Conservation (phyloP, 2,113 vertebrate species). For the Oryzias celebensis region DNA sequence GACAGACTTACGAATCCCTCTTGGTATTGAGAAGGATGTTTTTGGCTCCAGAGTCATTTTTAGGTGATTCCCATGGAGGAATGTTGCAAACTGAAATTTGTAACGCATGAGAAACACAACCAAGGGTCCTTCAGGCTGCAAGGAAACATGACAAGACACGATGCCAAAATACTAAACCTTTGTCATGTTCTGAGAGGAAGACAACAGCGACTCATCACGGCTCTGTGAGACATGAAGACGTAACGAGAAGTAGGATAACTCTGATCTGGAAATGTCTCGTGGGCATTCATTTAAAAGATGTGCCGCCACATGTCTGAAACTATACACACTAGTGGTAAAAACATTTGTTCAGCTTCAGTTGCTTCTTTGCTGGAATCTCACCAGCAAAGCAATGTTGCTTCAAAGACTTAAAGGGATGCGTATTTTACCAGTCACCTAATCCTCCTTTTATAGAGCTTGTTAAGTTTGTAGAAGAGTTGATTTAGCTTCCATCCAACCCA, state of each 20-base stretch:
- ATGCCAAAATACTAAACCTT: constrained; percentile 35
- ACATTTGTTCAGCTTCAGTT: constrained; percentile 8
- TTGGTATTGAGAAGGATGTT: constrained; percentile 12
- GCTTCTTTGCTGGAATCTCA: too few species aligned
- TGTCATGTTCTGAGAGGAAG: constrained; percentile 30
- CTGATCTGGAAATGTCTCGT: constrained; percentile 13
- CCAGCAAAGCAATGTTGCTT: too few species aligned
- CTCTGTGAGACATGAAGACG: neutral
- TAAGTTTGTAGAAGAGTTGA: neutral
- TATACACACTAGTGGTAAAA: constrained; percentile 1
- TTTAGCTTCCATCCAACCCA: neutral
- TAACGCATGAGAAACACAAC: constrained; percentile 18
- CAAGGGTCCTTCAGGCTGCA: neutral
- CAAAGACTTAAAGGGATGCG: neutral
- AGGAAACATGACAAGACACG: constrained; percentile 7
- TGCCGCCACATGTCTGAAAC: constrained; percentile 21
- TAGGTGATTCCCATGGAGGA: constrained; percentile 1
- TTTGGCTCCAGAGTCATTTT: constrained; percentile 19
- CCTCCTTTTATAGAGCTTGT: neutral
- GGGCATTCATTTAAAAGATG: constrained; percentile 30
- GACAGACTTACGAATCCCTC: constrained; percentile 24
- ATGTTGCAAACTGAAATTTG: constrained; percentile 11
- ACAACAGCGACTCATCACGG: constrained; percentile 41
- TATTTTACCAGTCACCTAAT: neutral
- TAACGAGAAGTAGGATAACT: neutral